phyloP scores from a whole-genome alignment of 2,888 invertebrate genomes.

The Orgyia antiqua region DNA sequence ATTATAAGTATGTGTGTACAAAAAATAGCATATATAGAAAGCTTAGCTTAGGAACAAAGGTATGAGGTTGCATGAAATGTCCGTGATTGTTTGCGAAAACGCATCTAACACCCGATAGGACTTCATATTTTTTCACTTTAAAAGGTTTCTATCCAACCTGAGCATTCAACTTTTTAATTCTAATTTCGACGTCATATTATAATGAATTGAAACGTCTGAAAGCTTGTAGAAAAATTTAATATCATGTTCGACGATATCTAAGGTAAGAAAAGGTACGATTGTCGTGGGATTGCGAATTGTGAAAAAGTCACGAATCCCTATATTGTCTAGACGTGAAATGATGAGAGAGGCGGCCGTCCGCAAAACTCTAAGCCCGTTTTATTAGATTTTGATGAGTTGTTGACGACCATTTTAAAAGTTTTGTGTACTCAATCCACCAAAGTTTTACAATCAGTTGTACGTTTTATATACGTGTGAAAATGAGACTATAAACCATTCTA shows the following conservation, averaged over 20 bases:
- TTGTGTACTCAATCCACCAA: conserved; percentile 9
- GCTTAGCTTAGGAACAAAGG: too few species aligned
- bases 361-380: conserved; percentile 45
- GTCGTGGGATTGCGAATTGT: conserved; percentile 62
- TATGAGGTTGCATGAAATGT: too few species aligned
- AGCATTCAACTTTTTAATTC: too few species aligned
- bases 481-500: conserved; percentile 5
- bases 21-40: too few species aligned
- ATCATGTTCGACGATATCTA: conserved; percentile 53
- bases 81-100: too few species aligned
- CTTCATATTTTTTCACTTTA: too few species aligned
- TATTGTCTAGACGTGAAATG: conserved; percentile 67
- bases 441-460: conserved; percentile 28
- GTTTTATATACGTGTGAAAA: conserved; percentile 10
- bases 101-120: too few species aligned
- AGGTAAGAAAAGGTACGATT: conserved; percentile 47
- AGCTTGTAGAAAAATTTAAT: conserved; percentile 60
- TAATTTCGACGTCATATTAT: too few species aligned
- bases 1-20: too few species aligned
- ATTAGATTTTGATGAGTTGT: conserved; percentile 65
- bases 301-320: conserved; percentile 66
- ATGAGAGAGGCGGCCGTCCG: conserved; percentile 15
- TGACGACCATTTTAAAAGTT: conserved; percentile 45
- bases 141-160: too few species aligned
- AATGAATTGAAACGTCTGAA: conserved; percentile 61